phyloP scores from a whole-genome alignment of 2,888 invertebrate species.

The Spialia ferax region DNA sequence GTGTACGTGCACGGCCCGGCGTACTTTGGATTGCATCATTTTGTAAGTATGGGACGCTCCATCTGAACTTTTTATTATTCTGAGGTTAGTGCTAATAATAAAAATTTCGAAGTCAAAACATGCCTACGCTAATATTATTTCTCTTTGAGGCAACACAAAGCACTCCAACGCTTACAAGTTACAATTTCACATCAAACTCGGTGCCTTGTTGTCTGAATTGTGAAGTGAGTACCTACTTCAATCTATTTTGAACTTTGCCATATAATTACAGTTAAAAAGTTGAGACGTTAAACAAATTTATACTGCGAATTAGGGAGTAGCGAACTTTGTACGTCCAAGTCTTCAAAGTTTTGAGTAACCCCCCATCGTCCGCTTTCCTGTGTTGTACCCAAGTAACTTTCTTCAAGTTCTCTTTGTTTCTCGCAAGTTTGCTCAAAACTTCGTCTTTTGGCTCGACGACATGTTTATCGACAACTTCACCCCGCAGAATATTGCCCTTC shows the following conservation, averaged over 20 bases:
- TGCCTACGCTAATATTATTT: not conserved
- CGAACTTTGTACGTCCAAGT: constrained; percentile 73
- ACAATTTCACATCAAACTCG: constrained; percentile 65
- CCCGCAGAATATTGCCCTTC: constrained; percentile 44
- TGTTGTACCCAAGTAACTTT: constrained; percentile 72
- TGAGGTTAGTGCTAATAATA: not conserved
- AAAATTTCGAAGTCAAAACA: too few species aligned
- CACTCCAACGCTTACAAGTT: constrained; percentile 61
- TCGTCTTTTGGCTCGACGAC: constrained; percentile 65
- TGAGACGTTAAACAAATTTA: constrained; percentile 86
- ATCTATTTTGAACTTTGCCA: constrained; percentile 76
- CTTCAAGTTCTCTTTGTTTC: constrained; percentile 78
- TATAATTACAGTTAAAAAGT: constrained; percentile 86
- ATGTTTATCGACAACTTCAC: constrained; percentile 69
- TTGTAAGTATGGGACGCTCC: too few species aligned
- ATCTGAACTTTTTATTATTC: too few species aligned
- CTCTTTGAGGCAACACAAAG: not conserved
- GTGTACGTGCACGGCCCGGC: too few species aligned
- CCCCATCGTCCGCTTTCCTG: constrained; percentile 58
- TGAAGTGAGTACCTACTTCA: constrained; percentile 63
- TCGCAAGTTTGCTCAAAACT: constrained; percentile 68
- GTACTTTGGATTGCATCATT: not conserved
- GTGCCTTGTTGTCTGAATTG: constrained; percentile 61
- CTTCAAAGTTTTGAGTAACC: constrained; percentile 79
- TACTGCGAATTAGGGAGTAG: constrained; percentile 83